These are phyloP conservation scores for Trissoscelio sp. DNA, from an alignment of 2,888 invertebrate genomes.

Conservation along the genomic window DNA sequence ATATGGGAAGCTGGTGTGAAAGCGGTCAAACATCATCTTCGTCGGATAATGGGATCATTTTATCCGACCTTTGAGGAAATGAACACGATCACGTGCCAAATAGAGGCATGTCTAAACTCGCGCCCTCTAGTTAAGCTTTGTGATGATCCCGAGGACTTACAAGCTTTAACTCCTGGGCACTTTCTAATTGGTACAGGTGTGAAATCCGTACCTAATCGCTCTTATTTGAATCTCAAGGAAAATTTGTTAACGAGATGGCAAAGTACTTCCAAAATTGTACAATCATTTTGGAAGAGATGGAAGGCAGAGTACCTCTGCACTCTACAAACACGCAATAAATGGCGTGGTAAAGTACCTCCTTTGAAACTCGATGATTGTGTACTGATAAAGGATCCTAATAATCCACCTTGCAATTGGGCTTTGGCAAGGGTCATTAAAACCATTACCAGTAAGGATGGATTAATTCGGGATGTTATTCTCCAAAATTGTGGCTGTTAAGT, in stretches of 20 bases:
- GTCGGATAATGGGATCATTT: conserved; percentile 56
- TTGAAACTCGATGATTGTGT: too few species aligned
- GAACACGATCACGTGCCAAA: conserved; percentile 3
- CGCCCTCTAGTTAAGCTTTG: background rate
- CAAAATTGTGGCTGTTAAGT: too few species aligned
- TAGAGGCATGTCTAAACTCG: conserved; percentile 37
- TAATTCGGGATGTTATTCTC: too few species aligned
- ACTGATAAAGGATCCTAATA: too few species aligned
- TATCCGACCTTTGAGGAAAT: conserved; percentile 32
- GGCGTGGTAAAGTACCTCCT: too few species aligned
- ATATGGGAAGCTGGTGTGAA: conserved; percentile 73
- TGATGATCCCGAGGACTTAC: conserved; percentile 8
- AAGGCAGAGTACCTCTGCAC: background rate
- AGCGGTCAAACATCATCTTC: conserved; percentile 71
- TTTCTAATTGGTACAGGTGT: too few species aligned
- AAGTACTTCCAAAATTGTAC: background rate
- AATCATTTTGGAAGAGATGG: background rate
- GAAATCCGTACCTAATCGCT: too few species aligned
- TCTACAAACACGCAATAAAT: too few species aligned
- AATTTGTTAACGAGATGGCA: background rate
- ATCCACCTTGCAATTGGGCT: too few species aligned
- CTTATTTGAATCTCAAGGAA: background rate
- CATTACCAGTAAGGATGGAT: too few species aligned
- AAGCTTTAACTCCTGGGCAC: too few species aligned
- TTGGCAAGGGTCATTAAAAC: too few species aligned